Base-by-base conservation (phyloP, 1,140 invertebrate species). In the Halictus rubicundus region DNA sequence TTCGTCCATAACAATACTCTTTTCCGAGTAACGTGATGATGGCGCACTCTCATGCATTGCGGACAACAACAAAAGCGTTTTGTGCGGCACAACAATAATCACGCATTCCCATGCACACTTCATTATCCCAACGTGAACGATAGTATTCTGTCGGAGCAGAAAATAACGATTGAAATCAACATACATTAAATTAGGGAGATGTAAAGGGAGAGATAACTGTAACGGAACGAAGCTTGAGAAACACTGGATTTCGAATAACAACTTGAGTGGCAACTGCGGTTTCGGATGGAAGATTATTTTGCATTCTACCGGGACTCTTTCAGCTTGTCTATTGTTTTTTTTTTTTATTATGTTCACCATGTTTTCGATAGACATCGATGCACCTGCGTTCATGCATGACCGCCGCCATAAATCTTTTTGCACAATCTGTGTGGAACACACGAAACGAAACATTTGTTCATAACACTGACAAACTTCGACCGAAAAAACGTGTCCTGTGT, bases 211-310 rank as follows among this genome's bases (percentile, higher is more conserved):
- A 12, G 19, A 46, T 42, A 59, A 42, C 52, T 37, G 2, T 59
- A 25, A 32, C 25, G 52, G 8, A 71, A 54, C 2, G 25, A 42
- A 37, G 59, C 23, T 78, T 69, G 79, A 81, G 84, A 81, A 78
- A 73, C 84, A 39, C 74, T 85, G 79, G 76, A 85, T 81, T 85
- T 73, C 46, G 71, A 79, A 52, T 46, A 74, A 68, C 21, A 79
- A 37, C 25, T 68, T 66, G n/a, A 57, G 32, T 64, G 7, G 66
- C 49, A 69, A 80, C 59, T 16, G 32, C 2, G n/a, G 54, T 69
- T 46, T 54, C 59, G 73, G 37, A 63, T 75, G 78, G 46, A 46
- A 80, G 46, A 80, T 69, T 16, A 70, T 70, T 76, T 81, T 69
- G 49, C 59, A 79, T 79, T 79, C 77, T 59, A 60, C 25, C 0